Evolutionary conservation across 1,140 invertebrate species (phyloP).

Genomic region (Pinna nobilis): DNA sequence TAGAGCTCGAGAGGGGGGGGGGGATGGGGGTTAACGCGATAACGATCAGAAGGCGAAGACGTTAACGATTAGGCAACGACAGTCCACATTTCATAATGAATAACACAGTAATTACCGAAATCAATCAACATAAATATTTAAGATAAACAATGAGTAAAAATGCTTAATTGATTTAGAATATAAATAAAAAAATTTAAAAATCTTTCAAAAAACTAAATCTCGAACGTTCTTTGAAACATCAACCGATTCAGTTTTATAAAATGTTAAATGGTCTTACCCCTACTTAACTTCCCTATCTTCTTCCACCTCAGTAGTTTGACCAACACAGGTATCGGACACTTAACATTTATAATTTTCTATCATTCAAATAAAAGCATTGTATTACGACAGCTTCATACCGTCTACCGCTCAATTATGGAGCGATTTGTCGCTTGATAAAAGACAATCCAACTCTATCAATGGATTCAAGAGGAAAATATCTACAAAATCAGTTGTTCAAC

Average conservation of each 20-base stretch:
- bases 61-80: no score
- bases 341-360: neutral
- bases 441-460: neutral
- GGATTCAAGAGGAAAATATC: neutral
- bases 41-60: no score
- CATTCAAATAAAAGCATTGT: neutral
- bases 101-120: conserved; percentile 1
- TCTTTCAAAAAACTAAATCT: no score
- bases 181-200: no score
- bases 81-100: neutral
- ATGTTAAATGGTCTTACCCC: neutral
- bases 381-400: neutral
- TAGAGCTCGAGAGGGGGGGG: no score
- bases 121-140: neutral
- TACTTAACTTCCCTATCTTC: neutral
- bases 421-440: neutral
- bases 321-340: neutral
- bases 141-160: neutral
- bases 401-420: neutral
- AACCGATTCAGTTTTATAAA: neutral
- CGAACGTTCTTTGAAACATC: neutral
- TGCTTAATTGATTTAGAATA: neutral
- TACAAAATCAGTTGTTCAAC: neutral
- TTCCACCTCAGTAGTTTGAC: neutral
- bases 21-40: no score